A percentile compares a stretch with the other conserved stretches of the same genome.
These are phyloP conservation scores for Dinocampus coccinellae DNA, from an alignment of 2,888 invertebrate genomes.

Conservation along the genomic window DNA sequence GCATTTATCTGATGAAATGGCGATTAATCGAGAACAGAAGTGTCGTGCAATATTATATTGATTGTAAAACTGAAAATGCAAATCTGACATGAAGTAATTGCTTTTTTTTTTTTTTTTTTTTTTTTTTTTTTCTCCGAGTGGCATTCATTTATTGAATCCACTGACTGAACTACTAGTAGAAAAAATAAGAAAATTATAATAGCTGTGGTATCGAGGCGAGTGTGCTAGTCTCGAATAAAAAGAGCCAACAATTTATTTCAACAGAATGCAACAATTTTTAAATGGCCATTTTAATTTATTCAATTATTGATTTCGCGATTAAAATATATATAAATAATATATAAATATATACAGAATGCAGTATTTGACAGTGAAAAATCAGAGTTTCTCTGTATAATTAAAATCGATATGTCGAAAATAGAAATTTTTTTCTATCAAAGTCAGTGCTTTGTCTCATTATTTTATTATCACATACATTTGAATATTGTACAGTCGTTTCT, in stretches of 20 bases:
- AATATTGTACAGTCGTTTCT: slow-evolving; percentile 4
- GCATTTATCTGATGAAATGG: no score
- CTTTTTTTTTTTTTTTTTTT: no score
- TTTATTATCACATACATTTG: not conserved
- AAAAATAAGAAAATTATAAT: slow-evolving; percentile 30
- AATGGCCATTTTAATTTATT: slow-evolving; percentile 40
- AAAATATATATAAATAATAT: not conserved
- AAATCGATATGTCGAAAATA: not conserved
- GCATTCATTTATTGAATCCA: no score
- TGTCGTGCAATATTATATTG: no score
- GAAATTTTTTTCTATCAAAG: not conserved
- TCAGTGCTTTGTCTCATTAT: not conserved
- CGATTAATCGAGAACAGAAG: no score
- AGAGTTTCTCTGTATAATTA: not conserved
- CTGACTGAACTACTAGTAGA: no score
- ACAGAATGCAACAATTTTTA: slow-evolving; percentile 62
- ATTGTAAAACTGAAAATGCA: no score
- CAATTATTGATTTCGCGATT: slow-evolving; percentile 4
- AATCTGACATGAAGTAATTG: no score
- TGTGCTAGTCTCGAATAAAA: slow-evolving; percentile 50
- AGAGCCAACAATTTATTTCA: slow-evolving; percentile 47
- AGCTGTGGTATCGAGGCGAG: slow-evolving; percentile 45
- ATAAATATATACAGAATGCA: not conserved
- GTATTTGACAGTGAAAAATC: slow-evolving; percentile 22
- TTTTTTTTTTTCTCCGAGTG: no score